These are phyloP conservation scores for Ips typographus DNA, from an alignment of 1,140 invertebrate genomes.

Conservation along the genomic window DNA sequence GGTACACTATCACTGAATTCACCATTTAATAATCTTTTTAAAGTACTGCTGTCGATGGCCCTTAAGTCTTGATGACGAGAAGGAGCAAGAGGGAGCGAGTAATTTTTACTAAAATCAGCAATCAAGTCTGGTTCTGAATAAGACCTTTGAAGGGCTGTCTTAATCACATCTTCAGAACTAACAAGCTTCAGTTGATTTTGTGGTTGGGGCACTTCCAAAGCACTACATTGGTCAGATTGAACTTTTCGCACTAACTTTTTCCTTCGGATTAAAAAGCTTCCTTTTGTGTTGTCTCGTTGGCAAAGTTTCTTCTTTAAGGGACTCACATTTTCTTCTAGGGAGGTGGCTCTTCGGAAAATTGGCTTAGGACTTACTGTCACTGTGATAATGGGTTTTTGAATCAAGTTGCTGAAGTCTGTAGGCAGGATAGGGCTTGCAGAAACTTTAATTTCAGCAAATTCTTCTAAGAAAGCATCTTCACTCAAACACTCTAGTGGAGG, in stretches of 20 bases:
- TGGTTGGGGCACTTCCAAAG: constrained; percentile 46
- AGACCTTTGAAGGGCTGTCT: constrained; percentile 59
- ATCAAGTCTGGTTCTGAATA: constrained; percentile 71
- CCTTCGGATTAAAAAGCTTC: constrained; percentile 8
- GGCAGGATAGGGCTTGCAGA: constrained; percentile 3
- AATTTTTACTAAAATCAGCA: constrained; percentile 78
- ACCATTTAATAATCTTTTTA: constrained; percentile 69
- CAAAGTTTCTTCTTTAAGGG: constrained; percentile 22
- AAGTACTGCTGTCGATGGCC: constrained; percentile 73
- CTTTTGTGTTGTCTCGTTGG: constrained; percentile 10
- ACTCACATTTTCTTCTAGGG: constrained; percentile 5
- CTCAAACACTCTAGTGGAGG: neutral
- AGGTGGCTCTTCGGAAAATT: neutral
- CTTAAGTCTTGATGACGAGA: constrained; percentile 86
- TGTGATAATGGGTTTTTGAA: constrained; percentile 14
- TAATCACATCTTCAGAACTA: constrained; percentile 59
- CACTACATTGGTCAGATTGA: constrained; percentile 46
- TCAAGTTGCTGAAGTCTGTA: constrained; percentile 18
- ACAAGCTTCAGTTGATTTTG: constrained; percentile 54
- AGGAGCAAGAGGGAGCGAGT: constrained; percentile 71
- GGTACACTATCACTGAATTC: constrained; percentile 63
- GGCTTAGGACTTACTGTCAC: neutral
- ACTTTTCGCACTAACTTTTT: constrained; percentile 14
- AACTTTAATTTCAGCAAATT: constrained; percentile 20
- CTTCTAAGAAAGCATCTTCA: constrained; percentile 22